phyloP scores from a whole-genome alignment of 1,140 invertebrate species.

The Spodoptera frugiperda region DNA sequence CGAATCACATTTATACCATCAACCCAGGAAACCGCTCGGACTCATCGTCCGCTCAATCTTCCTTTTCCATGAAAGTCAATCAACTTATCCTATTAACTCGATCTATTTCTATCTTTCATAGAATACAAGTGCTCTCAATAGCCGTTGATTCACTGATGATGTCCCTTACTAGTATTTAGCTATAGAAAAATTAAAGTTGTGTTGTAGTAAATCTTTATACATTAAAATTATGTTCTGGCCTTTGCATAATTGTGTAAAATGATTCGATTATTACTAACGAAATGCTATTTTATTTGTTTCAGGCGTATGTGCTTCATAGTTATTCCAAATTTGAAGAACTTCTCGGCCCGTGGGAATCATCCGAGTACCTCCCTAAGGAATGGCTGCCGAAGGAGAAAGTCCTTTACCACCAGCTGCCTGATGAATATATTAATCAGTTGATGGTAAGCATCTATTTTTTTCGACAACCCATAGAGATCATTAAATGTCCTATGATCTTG shows the following conservation, averaged over 20 bases:
- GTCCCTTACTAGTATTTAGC: background rate
- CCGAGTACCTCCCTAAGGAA: slow-evolving; percentile 72
- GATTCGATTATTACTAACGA: slow-evolving; percentile 7
- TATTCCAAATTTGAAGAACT: slow-evolving; percentile 67
- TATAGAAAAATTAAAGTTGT: background rate
- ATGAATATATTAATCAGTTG: slow-evolving; percentile 62
- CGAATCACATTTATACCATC: slow-evolving; percentile 34
- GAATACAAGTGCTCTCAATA: slow-evolving; percentile 55
- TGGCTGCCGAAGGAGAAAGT: slow-evolving; percentile 70
- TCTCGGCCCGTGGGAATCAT: slow-evolving; percentile 60
- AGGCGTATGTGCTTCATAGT: slow-evolving; percentile 72
- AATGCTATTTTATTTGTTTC: slow-evolving; percentile 64
- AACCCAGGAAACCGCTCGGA: slow-evolving; percentile 64
- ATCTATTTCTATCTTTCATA: slow-evolving; percentile 77
- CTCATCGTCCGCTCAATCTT: slow-evolving; percentile 68
- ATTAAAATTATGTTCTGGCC: background rate
- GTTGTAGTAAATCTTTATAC: background rate
- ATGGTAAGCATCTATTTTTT: slow-evolving; percentile 62
- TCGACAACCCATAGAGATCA: background rate
- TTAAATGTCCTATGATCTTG: background rate
- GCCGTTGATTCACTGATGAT: slow-evolving; percentile 36
- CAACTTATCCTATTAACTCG: slow-evolving; percentile 65
- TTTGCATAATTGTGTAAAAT: background rate
- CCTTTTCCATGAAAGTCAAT: slow-evolving; percentile 80
- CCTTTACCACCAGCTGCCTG: slow-evolving; percentile 59